Base-by-base conservation (phyloP, 35 echinoderm and acorn worm species). In the Amphiura filiformis region DNA sequence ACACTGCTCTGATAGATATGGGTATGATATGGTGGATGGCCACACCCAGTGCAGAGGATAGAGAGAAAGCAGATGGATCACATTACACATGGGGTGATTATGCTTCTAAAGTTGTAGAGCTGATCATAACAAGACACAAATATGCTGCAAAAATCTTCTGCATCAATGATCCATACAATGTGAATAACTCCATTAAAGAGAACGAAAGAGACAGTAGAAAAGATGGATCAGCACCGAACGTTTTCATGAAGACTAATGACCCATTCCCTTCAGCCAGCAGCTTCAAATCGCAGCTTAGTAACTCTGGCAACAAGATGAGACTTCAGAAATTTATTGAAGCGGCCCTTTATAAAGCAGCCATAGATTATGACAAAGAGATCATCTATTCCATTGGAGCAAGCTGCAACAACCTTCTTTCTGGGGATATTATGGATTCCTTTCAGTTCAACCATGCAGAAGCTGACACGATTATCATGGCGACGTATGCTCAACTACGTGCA, bases 81-180 rank as follows among this genome's bases (percentile, higher is more conserved):
- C 0, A 28, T 4, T 90, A 90, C 39, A 31, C 18, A 2, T 90
- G 88, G 88, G 57, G 30, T 77, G 88, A 90, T 81, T 90, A 84
- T 65, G n/a, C 56, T 0, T 18, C 84, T 75, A 82, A 83, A 40
- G 82, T 39, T 44, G 76, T 39, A 31, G 4, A 41, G 22, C 84
- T 77, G 30, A 41, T 90, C 34, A 76, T 90, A 17, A 5, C 34
- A 1, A 37, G 80, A 15, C 88, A 90, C 88, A 78, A 34, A 2
- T 39, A 49, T 65, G 82, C 41, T 47, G 41, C 41, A 17, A 47
- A n/a, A n/a, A n/a, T 47, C 4, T 47, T 47, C 41, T 47, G 41
- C 17, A 47, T 47, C 41, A 47, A 47, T 17, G 41, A 47, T 47
- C 41, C 41, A 17, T 47, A 47, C 4, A 17, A 47, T 47, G 5